Percentiles rank a stretch among this genome's conserved stretches.
Conservation (phyloP, 1,140 invertebrate species). For the Asbolus verrucosus region DNA sequence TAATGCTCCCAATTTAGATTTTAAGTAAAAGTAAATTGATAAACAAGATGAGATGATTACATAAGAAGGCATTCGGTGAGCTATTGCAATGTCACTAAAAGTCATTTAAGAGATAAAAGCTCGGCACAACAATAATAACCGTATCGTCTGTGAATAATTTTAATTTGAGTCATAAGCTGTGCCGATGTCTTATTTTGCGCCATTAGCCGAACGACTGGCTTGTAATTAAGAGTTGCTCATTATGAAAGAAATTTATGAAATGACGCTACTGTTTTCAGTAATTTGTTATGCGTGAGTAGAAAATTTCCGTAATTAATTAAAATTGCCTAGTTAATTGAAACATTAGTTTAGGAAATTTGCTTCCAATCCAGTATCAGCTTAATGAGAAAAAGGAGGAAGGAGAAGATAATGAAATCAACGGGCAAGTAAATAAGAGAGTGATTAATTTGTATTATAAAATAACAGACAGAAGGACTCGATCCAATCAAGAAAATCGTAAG, state of each 20-base stretch:
- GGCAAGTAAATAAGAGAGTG: neutral
- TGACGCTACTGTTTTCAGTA: neutral
- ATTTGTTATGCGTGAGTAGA: slow-evolving; percentile 8
- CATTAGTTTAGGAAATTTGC: slow-evolving; percentile 12
- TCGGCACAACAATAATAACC: neutral
- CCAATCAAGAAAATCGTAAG: neutral
- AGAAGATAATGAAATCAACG: slow-evolving; percentile 1
- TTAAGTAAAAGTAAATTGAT: too few species aligned
- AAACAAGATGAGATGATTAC: too few species aligned
- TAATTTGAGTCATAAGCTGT: slow-evolving; percentile 13
- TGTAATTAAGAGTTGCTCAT: slow-evolving; percentile 4
- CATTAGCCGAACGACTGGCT: neutral
- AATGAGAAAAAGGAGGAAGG: neutral
- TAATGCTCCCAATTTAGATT: too few species aligned
- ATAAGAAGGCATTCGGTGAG: too few species aligned
- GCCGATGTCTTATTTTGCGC: neutral
- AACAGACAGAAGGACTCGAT: neutral
- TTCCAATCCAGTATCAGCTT: neutral
- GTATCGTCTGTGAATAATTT: neutral
- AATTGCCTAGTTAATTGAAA: neutral
- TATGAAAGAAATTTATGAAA: slow-evolving; percentile 17
- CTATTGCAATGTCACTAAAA: too few species aligned
- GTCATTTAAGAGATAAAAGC: too few species aligned
- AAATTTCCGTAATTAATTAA: slow-evolving; percentile 1
- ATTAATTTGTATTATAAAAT: neutral